Conservation (phyloP, 2,888 invertebrate species). For the Limnephilus marmoratus region DNA sequence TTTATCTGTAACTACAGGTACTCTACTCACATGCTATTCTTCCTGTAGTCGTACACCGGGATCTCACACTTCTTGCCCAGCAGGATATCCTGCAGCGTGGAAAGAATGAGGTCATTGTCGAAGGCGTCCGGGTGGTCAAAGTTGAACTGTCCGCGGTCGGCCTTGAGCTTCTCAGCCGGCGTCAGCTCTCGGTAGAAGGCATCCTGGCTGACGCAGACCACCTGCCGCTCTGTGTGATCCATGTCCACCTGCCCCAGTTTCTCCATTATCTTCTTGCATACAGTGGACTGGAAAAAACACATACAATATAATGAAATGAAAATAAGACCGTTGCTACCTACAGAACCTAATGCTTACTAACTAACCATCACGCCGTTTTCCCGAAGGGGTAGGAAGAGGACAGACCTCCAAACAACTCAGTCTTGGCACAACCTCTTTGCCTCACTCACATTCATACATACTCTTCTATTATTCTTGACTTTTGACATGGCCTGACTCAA, state of each 20-base stretch:
- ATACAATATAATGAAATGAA: background rate
- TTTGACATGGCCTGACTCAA: too few species aligned
- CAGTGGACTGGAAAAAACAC: conserved; percentile 87
- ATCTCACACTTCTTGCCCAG: conserved; percentile 92
- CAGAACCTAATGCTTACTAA: too few species aligned
- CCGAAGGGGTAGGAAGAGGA: too few species aligned
- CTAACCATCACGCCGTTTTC: too few species aligned
- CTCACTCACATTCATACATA: too few species aligned
- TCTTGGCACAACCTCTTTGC: too few species aligned
- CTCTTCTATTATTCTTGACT: too few species aligned
- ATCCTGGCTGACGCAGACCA: conserved; percentile 97
- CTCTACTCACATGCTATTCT: conserved; percentile 87
- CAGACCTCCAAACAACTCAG: too few species aligned
- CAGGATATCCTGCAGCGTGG: conserved; percentile 88
- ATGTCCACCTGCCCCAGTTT: conserved; percentile 95
- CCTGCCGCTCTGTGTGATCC: conserved; percentile 91
- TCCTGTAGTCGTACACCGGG: conserved; percentile 95
- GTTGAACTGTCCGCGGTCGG: conserved; percentile 94
- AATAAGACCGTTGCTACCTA: too few species aligned
- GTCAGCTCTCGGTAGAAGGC: conserved; percentile 96
- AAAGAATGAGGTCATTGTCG: conserved; percentile 90
- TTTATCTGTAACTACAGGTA: background rate
- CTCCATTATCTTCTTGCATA: conserved; percentile 98
- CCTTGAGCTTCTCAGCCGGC: conserved; percentile 86
- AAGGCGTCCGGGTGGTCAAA: conserved; percentile 99